Percentiles rank a stretch among this genome's conserved stretches.
Evolutionary conservation across 2,888 invertebrate genomes (phyloP).

Genomic region (Dasysyrphus tricinctus): DNA sequence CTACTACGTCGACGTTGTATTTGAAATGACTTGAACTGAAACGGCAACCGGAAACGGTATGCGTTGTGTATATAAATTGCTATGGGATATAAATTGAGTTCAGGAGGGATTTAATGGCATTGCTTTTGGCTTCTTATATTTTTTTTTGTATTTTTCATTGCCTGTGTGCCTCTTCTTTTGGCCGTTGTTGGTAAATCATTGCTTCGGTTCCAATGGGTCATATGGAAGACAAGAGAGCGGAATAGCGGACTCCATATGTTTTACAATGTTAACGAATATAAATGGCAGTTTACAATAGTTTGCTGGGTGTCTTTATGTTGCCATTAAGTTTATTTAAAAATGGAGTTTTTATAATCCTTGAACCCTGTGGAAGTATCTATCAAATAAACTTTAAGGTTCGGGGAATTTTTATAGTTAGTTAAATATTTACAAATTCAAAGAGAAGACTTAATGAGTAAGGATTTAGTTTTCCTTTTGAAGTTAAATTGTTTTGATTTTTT

Average conservation of each 20-base stretch:
- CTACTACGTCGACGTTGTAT: not conserved
- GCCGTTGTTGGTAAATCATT: conserved; percentile 57
- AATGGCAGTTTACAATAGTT: conserved; percentile 58
- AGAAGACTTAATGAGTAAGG: conserved; percentile 44
- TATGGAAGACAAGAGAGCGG: conserved; percentile 37
- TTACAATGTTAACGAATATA: conserved; percentile 56
- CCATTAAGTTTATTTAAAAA: conserved; percentile 56
- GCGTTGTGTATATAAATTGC: conserved; percentile 80
- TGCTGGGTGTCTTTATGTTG: conserved; percentile 37
- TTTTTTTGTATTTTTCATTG: conserved; percentile 6
- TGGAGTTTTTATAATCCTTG: conserved; percentile 22
- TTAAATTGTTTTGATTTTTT: conserved; percentile 20
- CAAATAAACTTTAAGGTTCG: conserved; percentile 19
- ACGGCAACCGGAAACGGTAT: conserved; percentile 37
- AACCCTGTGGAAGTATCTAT: conserved; percentile 4
- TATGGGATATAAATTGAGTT: conserved; percentile 82
- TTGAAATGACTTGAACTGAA: conserved; percentile 37
- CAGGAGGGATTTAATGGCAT: conserved; percentile 82
- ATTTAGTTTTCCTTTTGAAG: conserved; percentile 22
- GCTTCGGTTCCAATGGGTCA: conserved; percentile 63
- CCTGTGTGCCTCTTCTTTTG: conserved; percentile 3
- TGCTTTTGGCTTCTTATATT: conserved; percentile 43
- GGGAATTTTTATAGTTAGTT: conserved; percentile 10
- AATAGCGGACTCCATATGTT: conserved; percentile 57
- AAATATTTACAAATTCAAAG: conserved; percentile 6